phyloP scores from a whole-genome alignment of 2,113 vertebrate genomes.

The Dendropsophus ebraccatus region DNA sequence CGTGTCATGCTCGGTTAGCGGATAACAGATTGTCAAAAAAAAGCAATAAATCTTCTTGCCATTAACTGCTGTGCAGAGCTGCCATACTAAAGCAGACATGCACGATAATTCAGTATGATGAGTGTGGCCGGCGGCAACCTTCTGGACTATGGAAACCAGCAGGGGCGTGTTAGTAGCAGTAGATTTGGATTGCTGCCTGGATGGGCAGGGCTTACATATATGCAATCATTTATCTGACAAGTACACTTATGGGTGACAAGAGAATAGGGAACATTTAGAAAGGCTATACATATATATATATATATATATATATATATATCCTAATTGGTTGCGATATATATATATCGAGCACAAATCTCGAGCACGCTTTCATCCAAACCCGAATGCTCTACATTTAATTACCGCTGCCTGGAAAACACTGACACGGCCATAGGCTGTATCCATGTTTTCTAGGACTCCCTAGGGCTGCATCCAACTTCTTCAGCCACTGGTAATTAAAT shows the following conservation, averaged over 20 bases:
- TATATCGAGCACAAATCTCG: too few relatives aligned
- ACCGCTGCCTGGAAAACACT: too few relatives aligned
- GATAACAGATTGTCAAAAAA: constrained; percentile 78
- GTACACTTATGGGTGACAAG: not conserved
- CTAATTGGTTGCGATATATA: too few relatives aligned
- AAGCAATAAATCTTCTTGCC: constrained; percentile 91
- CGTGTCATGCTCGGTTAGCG: constrained; percentile 80
- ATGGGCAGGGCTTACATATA: constrained; percentile 58
- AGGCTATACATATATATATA: too few relatives aligned
- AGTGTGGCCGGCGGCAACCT: constrained; percentile 70
- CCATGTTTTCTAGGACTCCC: too few relatives aligned
- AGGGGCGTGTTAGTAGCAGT: constrained; percentile 69
- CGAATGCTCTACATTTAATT: too few relatives aligned
- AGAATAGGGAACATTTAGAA: not conserved
- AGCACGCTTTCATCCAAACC: too few relatives aligned
- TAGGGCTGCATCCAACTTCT: too few relatives aligned
- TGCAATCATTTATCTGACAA: not conserved
- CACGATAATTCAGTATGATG: constrained; percentile 76
- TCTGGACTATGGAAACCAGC: constrained; percentile 63
- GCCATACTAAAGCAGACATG: constrained; percentile 63
- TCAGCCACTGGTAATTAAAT: too few relatives aligned
- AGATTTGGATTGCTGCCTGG: constrained; percentile 62
- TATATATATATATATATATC: too few relatives aligned
- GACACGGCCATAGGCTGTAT: too few relatives aligned
- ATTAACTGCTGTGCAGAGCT: constrained; percentile 75